These are phyloP conservation scores for Argentina silus DNA, from an alignment of 2,797 vertebrate genomes.

Conservation along the genomic window DNA sequence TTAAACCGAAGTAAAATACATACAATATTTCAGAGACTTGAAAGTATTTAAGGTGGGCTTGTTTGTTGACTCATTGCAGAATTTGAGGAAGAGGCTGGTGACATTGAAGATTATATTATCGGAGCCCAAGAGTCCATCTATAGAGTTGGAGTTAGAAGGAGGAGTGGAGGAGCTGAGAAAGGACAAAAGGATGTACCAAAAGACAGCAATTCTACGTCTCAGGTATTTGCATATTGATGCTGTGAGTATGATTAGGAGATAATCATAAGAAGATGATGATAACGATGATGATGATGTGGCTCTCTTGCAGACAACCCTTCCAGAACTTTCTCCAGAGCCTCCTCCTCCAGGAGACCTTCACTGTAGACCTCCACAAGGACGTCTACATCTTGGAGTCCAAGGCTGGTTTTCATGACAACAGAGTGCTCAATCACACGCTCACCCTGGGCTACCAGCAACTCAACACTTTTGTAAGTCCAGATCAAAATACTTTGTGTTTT, in stretches of 20 bases:
- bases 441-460: slow-evolving; percentile 78
- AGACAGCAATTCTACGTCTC: slow-evolving; percentile 77
- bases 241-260: background rate
- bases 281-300: background rate
- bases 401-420: slow-evolving; percentile 69
- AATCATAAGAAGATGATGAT: background rate
- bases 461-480: slow-evolving; percentile 79
- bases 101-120: slow-evolving; percentile 68
- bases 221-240: slow-evolving; percentile 62
- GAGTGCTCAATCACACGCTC: slow-evolving; percentile 80
- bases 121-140: slow-evolving; percentile 57
- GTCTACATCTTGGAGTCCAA: slow-evolving; percentile 83
- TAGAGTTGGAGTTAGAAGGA: slow-evolving; percentile 78
- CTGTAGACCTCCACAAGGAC: slow-evolving; percentile 73
- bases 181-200: slow-evolving; percentile 79
- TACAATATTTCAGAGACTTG: no score
- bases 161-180: slow-evolving; percentile 81
- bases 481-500: no score
- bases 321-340: slow-evolving; percentile 77
- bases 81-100: slow-evolving; percentile 76
- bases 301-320: slow-evolving; percentile 82
- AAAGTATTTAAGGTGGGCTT: background rate
- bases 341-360: slow-evolving; percentile 84
- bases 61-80: slow-evolving; percentile 40
- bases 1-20: background rate